phyloP scores from a whole-genome alignment of 1,140 invertebrate species.

The Diplogasteroides magnus region DNA sequence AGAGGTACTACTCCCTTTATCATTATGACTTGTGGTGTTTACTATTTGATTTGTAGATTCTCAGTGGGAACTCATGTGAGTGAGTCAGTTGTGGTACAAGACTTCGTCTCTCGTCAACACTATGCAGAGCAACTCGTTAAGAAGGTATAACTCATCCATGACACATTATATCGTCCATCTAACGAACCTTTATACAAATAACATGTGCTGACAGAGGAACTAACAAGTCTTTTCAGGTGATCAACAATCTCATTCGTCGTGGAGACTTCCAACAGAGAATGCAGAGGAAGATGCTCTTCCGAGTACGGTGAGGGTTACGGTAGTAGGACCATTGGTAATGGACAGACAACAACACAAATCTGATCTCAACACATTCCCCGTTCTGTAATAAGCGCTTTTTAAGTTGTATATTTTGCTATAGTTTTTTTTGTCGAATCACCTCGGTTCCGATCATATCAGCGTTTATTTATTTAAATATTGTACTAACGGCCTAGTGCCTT shows the following conservation, averaged over 20 bases:
- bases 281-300: constrained; percentile 92
- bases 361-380: neutral
- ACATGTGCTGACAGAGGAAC: neutral
- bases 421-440: neutral
- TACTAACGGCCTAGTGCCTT: neutral
- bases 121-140: constrained; percentile 49
- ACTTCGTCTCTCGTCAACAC: constrained; percentile 74
- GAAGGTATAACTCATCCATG: constrained; percentile 41
- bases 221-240: constrained; percentile 28
- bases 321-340: too few relatives aligned
- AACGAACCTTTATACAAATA: neutral
- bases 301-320: constrained; percentile 68
- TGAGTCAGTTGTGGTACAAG: constrained; percentile 84
- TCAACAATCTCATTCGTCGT: constrained; percentile 61
- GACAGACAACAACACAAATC: too few relatives aligned
- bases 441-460: neutral
- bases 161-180: neutral
- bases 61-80: constrained; percentile 92
- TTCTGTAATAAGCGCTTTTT: neutral
- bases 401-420: neutral
- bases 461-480: neutral
- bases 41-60: constrained; percentile 69
- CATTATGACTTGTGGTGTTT: too few relatives aligned
- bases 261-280: constrained; percentile 90
- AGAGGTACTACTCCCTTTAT: too few relatives aligned